Base-by-base conservation (phyloP, 2,888 invertebrate species). In the Chloromyia formosa region DNA sequence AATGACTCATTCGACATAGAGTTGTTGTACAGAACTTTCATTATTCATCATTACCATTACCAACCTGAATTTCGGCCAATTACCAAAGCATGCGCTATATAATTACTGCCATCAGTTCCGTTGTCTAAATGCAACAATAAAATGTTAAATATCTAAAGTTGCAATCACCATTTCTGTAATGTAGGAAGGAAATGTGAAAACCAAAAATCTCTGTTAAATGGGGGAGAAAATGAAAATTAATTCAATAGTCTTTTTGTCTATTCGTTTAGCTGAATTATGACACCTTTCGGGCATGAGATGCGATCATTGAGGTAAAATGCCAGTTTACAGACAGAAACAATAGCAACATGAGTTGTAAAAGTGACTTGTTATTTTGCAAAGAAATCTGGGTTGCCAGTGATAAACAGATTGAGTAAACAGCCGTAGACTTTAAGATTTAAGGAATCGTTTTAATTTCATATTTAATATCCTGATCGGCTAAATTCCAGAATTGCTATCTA, bases 21-120 rank as follows among this genome's bases (percentile, higher is more conserved):
- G n/a, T n/a, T n/a, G n/a, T n/a, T n/a, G n/a, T n/a, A 77, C 75
- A 22, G 74, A 75, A 53, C 62, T 53, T 61, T 76, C 76, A 27
- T 76, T 74, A 27, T 62, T 73, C 60, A 78, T 61, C 22, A 77
- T 49, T 12, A n/a, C 27, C 27, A 35, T 35, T 7, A 35, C 3
- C 2, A 35, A 35, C 12, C 12, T n/a, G 1, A 49, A 54, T n/a
- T 53, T 54, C 27, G 16, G 54, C 23, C 68, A 53, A 69, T 54
- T 69, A 54, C 20, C 53, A 54, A 54, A 69, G 53, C 49, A 22
- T 22, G 68, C 7, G 49, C 16, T 60, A 22, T 23, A 49, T 54
- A 69, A 69, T 69, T 69, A 22, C 23, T 16, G 12, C 16, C 23
- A 27, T 56, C 40, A n/a, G 64, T 69, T 69, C 54, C 54, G 68